Evolutionary conservation across 2,113 vertebrate genomes (phyloP).

Genomic region (Malaclemys terrapin): DNA sequence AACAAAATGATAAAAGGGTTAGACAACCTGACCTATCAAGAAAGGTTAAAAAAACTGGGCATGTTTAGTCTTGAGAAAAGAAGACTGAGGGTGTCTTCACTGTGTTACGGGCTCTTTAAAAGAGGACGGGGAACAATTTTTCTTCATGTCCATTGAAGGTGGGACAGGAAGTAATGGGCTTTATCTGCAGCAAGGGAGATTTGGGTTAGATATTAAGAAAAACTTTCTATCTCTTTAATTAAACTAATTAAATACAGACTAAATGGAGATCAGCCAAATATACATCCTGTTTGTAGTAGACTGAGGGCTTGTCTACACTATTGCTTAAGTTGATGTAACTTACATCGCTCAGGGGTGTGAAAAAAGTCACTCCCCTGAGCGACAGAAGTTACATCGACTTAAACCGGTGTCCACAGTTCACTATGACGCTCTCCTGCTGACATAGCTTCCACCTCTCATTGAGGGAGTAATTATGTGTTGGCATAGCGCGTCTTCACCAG

Average conservation of each 20-base stretch:
- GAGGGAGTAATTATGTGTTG: too few relatives aligned
- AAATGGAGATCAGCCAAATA: neutral
- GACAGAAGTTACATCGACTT: too few relatives aligned
- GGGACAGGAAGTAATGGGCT: neutral
- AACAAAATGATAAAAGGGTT: neutral
- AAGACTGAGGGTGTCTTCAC: neutral
- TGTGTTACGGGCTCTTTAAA: neutral
- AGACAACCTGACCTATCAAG: neutral
- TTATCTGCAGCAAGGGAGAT: neutral
- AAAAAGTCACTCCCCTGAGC: too few relatives aligned
- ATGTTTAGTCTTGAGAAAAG: neutral
- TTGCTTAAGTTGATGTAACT: too few relatives aligned
- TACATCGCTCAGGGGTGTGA: too few relatives aligned
- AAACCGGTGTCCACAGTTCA: too few relatives aligned
- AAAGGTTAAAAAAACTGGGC: neutral
- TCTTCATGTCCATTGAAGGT: neutral
- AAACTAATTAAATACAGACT: neutral
- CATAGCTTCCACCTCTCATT: too few relatives aligned
- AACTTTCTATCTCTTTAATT: neutral
- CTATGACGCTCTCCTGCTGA: too few relatives aligned
- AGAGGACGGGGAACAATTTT: neutral
- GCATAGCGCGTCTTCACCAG: too few relatives aligned
- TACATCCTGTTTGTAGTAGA: neutral
- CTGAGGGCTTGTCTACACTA: neutral
- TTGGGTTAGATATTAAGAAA: neutral